Conservation (phyloP, 1,140 invertebrate genomes). For the Aphelenchoides avenae region DNA sequence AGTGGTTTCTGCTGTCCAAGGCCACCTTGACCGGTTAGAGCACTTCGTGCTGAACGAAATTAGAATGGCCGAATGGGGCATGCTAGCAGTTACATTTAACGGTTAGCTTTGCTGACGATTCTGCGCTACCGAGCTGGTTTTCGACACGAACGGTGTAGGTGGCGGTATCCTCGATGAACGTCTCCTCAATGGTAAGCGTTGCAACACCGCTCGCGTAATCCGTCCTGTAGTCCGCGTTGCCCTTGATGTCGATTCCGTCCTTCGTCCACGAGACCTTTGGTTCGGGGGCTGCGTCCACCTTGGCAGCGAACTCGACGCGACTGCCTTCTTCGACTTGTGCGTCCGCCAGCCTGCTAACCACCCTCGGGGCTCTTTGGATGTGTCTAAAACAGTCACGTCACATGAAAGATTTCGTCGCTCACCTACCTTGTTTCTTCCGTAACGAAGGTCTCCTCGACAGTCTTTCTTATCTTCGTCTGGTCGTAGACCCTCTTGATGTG, state of each 20-base stretch:
- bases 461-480: neutral
- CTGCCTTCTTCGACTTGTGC: conserved; percentile 36
- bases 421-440: conserved; percentile 3
- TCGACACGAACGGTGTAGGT: conserved; percentile 71
- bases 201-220: conserved; percentile 64
- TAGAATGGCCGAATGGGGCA: neutral
- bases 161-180: conserved; percentile 76
- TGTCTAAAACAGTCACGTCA: conserved; percentile 7
- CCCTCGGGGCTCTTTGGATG: conserved; percentile 10
- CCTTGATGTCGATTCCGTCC: conserved; percentile 75
- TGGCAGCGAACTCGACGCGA: conserved; percentile 52
- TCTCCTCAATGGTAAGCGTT: conserved; percentile 72
- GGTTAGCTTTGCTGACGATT: conserved; percentile 71
- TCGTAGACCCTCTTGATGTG: neutral
- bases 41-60: conserved; percentile 8
- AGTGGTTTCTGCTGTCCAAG: conserved; percentile 40
- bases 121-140: conserved; percentile 69
- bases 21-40: conserved; percentile 53
- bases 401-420: no score
- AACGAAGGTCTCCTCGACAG: conserved; percentile 9
- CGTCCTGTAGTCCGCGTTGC: conserved; percentile 67
- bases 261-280: conserved; percentile 79
- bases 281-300: conserved; percentile 70
- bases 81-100: conserved; percentile 68
- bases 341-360: conserved; percentile 25